A percentile compares a stretch with the other conserved stretches of the same genome.
phyloP scores from a whole-genome alignment of 2,888 invertebrate genomes.

The Drosophila demipolita region DNA sequence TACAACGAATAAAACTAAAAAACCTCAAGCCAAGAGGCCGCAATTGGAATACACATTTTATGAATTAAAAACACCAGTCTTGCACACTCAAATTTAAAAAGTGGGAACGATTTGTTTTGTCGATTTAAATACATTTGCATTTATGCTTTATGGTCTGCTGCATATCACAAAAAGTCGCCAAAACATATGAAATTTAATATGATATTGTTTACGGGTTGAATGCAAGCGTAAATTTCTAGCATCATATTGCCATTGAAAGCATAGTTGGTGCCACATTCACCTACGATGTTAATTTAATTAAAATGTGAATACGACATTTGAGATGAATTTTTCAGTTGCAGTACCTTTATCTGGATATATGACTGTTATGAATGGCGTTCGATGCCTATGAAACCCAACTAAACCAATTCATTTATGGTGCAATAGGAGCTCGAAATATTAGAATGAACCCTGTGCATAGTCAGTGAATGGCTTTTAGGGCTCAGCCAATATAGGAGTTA shows the following conservation, averaged over 20 bases:
- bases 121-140: conserved; percentile 31
- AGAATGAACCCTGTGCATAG: conserved; percentile 10
- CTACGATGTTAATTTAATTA: conserved; percentile 77
- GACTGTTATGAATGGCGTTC: conserved; percentile 54
- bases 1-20: not conserved
- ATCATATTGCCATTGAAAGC: conserved; percentile 44
- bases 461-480: conserved; percentile 27
- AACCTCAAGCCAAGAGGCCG: not conserved
- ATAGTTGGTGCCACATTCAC: conserved; percentile 24
- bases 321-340: conserved; percentile 19
- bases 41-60: not conserved
- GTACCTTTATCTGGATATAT: conserved; percentile 4
- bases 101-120: conserved; percentile 14
- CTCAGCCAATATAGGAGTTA: conserved; percentile 41
- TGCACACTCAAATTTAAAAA: not conserved
- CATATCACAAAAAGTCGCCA: conserved; percentile 31
- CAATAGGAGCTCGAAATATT: conserved; percentile 20
- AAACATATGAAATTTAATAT: conserved; percentile 45
- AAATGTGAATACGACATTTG: conserved; percentile 74
- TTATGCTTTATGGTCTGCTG: conserved; percentile 62
- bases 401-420: conserved; percentile 73
- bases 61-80: not conserved
- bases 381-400: conserved; percentile 55
- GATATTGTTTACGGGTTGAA: conserved; percentile 16
- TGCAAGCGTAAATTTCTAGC: conserved; percentile 41